A percentile compares a stretch with the other conserved stretches of the same genome.
These are phyloP conservation scores for Xanthia togata DNA, from an alignment of 2,888 invertebrate genomes.

Conservation along the genomic window DNA sequence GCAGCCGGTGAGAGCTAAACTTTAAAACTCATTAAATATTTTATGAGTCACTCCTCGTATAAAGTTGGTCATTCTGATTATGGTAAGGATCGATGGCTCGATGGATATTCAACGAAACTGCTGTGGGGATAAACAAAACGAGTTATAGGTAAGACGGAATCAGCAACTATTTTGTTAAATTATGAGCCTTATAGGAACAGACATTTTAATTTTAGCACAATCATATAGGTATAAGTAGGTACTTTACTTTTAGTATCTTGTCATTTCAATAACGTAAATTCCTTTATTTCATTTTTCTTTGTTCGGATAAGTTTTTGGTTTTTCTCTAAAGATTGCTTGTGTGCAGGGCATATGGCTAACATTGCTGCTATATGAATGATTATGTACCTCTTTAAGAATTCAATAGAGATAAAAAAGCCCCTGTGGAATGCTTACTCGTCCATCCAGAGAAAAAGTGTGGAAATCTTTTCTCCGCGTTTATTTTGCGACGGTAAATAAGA, in stretches of 20 bases:
- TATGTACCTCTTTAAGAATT: neutral
- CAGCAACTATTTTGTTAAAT: neutral
- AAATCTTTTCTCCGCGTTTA: neutral
- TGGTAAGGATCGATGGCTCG: neutral
- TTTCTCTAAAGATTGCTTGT: neutral
- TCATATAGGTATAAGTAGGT: neutral
- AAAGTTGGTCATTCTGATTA: constrained; percentile 26
- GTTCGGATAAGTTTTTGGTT: neutral
- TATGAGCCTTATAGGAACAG: neutral
- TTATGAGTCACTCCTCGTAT: constrained; percentile 24
- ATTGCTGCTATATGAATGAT: neutral
- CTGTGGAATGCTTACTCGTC: neutral
- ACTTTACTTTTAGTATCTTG: neutral
- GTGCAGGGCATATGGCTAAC: neutral
- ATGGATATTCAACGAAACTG: neutral
- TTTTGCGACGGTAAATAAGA: constrained; percentile 7
- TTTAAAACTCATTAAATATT: constrained; percentile 50
- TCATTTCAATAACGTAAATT: neutral
- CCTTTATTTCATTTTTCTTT: neutral
- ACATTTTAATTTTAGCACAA: neutral
- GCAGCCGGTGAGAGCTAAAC: constrained; percentile 18
- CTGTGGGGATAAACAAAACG: neutral
- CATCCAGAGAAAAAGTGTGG: neutral
- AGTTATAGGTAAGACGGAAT: neutral
- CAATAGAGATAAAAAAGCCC: neutral